Evolutionary conservation across 1,140 invertebrate species (phyloP), one percentile per base, ranked within the genome.

Genomic region (Acromyrmex echinatior): DNA sequence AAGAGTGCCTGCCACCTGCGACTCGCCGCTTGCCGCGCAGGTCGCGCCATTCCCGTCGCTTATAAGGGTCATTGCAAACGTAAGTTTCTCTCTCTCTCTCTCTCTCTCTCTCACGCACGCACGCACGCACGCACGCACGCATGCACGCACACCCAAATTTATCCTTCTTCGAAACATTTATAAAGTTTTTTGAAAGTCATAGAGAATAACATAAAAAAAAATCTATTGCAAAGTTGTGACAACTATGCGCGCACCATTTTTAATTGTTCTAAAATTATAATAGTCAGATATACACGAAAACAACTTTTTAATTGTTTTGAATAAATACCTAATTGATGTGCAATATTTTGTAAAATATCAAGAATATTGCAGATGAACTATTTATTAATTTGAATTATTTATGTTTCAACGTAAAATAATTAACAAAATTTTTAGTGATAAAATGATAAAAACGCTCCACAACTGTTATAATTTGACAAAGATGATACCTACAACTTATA

Each of bases 1-100:
- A 96, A 97, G 82, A 98, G 97, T 94, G 96, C 97, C 85, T 99
- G 98, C 96, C 97, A 98, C 94, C 96, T 99, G 92, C 96, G 97
- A 91, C 97, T 97, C 88, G 97, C 97, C 78, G 97, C 98, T 31
- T 99, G 98, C 95, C 96, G 97, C 90, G 96, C 96, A 78, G 98
- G 98, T 76, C 97, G 97, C 90, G 97, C 98, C 82, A 97, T 99
- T 94, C 98, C 97, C 56, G 96, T 98, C 51, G 98, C 98, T 39
- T 99, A 98, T 95, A 97, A 97, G 93, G 98, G 98, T 87, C 96
- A 97, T 89, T 99, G 98, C 96, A 97, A 96, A 95, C 96, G 97
- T 98, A 96, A 96, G 97, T 95, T 56, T 80, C 18, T 87, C 62
- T 70, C 51, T 31, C 31, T 31, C 31, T 31, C 31, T 31, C 31